These are phyloP conservation scores for Chaenocephalus aceratus DNA, from an alignment of 2,113 vertebrate species.

Conservation along the genomic window DNA sequence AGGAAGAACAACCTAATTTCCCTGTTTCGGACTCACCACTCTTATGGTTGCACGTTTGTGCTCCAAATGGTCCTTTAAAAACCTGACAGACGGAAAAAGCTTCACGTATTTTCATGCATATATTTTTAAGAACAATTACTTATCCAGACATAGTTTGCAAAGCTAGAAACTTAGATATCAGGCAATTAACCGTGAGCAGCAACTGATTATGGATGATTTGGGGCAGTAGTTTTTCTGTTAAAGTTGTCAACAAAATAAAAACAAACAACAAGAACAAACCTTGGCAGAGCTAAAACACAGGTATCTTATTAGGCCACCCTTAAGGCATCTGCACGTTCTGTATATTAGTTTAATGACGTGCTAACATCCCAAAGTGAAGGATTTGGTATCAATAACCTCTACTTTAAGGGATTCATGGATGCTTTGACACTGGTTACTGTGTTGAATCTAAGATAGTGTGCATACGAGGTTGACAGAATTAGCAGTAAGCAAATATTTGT, in stretches of 20 bases:
- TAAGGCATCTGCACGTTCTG: background rate
- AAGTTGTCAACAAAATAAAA: too few species aligned
- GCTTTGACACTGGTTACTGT: too few species aligned
- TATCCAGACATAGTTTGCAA: background rate
- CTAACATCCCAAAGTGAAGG: background rate
- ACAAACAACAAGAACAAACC: too few species aligned
- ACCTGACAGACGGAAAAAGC: too few species aligned
- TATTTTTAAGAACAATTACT: background rate
- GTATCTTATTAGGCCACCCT: background rate
- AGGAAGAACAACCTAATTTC: too few species aligned
- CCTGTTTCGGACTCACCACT: too few species aligned
- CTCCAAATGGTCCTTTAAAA: too few species aligned
- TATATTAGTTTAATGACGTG: background rate
- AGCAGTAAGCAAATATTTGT: background rate
- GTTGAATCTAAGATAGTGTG: background rate
- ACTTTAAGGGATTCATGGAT: too few species aligned
- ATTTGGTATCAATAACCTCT: background rate
- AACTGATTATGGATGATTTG: background rate
- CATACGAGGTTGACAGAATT: background rate
- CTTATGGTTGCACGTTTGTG: too few species aligned
- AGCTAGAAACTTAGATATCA: background rate
- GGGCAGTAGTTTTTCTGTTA: too few species aligned
- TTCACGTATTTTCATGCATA: too few species aligned
- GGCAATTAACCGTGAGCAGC: background rate
- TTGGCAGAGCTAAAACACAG: too few species aligned